Conservation (phyloP, 2,888 invertebrate genomes). For the Spodoptera picta region DNA sequence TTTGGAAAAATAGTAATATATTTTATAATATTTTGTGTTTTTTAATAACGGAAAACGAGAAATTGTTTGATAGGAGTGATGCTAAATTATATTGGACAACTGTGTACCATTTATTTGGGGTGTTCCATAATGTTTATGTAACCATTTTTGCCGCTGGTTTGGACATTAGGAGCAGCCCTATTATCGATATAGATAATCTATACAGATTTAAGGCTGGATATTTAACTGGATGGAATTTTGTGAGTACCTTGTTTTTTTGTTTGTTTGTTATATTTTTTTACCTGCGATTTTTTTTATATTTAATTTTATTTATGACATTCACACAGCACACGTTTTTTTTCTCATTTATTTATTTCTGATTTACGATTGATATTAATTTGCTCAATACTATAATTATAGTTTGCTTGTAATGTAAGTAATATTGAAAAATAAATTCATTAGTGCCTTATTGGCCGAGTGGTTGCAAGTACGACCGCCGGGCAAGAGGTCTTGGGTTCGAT, state of each 20-base stretch:
- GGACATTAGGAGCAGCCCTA: constrained; percentile 55
- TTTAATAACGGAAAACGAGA: constrained; percentile 81
- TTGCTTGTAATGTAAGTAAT: too few species aligned
- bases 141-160: constrained; percentile 60
- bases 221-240: constrained; percentile 82
- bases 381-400: too few species aligned
- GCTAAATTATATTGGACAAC: constrained; percentile 78
- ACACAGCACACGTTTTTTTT: too few species aligned
- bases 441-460: too few species aligned
- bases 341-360: too few species aligned
- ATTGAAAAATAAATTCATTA: too few species aligned
- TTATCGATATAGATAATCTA: constrained; percentile 65
- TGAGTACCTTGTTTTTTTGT: constrained; percentile 64
- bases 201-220: constrained; percentile 67
- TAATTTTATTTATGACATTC: too few species aligned
- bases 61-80: constrained; percentile 78
- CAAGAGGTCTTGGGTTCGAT: too few species aligned
- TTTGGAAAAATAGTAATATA: constrained; percentile 77
- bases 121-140: constrained; percentile 70
- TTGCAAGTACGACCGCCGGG: too few species aligned
- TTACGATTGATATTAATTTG: too few species aligned
- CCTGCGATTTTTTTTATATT: too few species aligned
- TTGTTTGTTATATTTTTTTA: background rate
- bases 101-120: constrained; percentile 69
- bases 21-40: constrained; percentile 80